phyloP scores from a whole-genome alignment of 2,888 invertebrate species.

The Terebella lapidaria region DNA sequence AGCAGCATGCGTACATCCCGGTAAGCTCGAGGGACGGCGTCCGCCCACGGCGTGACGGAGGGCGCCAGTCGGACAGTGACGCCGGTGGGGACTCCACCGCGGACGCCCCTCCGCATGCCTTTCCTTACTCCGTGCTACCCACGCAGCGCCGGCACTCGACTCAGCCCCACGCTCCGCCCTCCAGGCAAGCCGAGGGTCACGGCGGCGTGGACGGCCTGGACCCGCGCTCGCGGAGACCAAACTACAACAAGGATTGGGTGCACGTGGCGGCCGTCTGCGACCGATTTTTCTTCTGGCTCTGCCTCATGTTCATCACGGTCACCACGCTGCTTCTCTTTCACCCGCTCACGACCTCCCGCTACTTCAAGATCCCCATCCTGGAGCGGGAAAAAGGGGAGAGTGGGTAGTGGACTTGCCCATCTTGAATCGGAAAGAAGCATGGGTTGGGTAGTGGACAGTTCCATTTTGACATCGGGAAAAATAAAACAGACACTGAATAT shows the following conservation, averaged over 20 bases:
- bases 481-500: too few species aligned
- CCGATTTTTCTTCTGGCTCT: constrained; percentile 30
- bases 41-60: background rate
- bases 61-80: background rate
- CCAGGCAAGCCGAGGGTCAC: background rate
- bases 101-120: background rate
- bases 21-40: background rate
- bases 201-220: background rate
- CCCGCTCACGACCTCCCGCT: constrained; percentile 17
- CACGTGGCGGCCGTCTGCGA: constrained; percentile 29
- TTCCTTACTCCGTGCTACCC: background rate
- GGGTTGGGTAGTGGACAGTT: too few species aligned
- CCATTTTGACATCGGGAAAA: too few species aligned
- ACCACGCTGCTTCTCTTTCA: constrained; percentile 29
- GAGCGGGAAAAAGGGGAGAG: background rate
- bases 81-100: too few species aligned
- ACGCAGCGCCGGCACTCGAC: background rate
- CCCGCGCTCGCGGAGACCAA: background rate
- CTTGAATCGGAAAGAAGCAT: background rate
- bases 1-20: background rate
- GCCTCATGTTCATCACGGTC: constrained; percentile 25
- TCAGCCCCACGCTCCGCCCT: background rate
- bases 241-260: constrained; percentile 28
- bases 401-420: background rate
- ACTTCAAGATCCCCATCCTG: constrained; percentile 1